Evolutionary conservation across 1,140 invertebrate genomes (phyloP), one percentile per base, ranked within the genome.

Genomic region (Drosophila subpulchrella): DNA sequence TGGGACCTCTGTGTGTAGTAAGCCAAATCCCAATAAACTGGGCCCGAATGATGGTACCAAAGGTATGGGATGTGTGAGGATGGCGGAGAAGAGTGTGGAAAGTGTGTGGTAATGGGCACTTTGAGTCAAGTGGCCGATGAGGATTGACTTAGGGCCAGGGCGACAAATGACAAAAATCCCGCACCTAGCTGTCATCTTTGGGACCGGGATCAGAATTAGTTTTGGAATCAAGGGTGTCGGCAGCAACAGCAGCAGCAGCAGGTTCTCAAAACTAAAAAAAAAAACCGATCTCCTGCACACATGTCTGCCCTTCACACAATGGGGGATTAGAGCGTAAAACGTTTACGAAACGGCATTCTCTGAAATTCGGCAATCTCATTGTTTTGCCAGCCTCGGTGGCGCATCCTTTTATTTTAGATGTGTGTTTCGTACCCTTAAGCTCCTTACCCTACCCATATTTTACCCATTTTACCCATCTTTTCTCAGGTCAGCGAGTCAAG

Each of bases 261-360:
- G 63, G 81, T 24, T 38, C 59, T 79, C 47, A 48, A 82, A 46
- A 10, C 1, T 4, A 12, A 46, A 11, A 12, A 46, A 46, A 42
- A 42, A 46, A 63, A 59, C 42, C 63, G 72, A 71, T 75, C 80
- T 75, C 46, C 27, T 27, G 74, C 62, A 38, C 62, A 38, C 81
- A 86, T 86, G 83, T 88, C 82, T 86, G 27, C 61, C 62, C 79
- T 75, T 86, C 83, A 75, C 83, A 78, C 78, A 82, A 86, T 72
- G 78, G 62, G 62, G 71, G 83, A 88, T 88, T 86, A 86, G 76
- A 81, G 66, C 81, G 73, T 85, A 85, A 84, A 84, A 77, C 50
- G 48, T 60, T 78, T 68, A 78, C 48, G 61, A 71, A 32, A 12
- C 27, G 32, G 36, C 54, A 75, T 86, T 86, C 81, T 63, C 15